Conservation (phyloP, 2,888 invertebrate genomes). For the Cephalotes varians region DNA sequence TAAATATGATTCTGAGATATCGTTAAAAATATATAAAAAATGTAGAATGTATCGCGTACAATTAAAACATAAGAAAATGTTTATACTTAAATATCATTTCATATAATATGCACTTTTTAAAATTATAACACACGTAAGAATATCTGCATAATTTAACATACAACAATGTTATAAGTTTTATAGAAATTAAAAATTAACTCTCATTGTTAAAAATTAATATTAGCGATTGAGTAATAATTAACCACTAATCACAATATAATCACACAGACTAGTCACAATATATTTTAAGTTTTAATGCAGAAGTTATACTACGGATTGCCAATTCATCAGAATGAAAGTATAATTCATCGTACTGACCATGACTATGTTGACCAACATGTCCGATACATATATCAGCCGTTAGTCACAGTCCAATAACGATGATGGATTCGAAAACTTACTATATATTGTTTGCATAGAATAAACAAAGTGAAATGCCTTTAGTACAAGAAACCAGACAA, state of each 20-base stretch:
- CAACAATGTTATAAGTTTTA: background rate
- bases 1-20: background rate
- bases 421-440: slow-evolving; percentile 17
- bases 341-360: slow-evolving; percentile 13
- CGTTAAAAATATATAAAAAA: background rate
- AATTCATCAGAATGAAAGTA: background rate
- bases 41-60: background rate
- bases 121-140: background rate
- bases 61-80: background rate
- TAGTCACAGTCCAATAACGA: slow-evolving; percentile 21
- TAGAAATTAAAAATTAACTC: background rate
- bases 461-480: background rate
- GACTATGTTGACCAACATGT: slow-evolving; percentile 17
- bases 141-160: background rate
- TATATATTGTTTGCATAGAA: background rate
- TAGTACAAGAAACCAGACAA: background rate
- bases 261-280: background rate
- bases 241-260: background rate
- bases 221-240: background rate
- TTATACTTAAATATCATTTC: background rate
- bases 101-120: background rate
- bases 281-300: background rate
- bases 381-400: slow-evolving; percentile 8
- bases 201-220: background rate
- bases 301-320: background rate